These are phyloP conservation scores for Caenorhabditis latens DNA, from an alignment of 1,140 invertebrate species.

Conservation along the genomic window DNA sequence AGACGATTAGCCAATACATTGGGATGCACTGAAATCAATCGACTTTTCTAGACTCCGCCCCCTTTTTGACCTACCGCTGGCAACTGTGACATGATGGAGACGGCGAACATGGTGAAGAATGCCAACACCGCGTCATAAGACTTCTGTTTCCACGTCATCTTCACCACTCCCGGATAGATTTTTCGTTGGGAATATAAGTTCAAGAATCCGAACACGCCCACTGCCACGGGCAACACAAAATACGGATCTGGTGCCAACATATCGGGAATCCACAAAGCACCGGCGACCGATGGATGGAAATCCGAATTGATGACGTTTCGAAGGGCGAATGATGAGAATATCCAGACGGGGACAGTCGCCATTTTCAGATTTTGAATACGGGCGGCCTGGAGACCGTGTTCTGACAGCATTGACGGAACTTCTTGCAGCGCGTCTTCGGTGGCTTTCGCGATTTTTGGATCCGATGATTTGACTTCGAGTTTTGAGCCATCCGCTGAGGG, in stretches of 20 bases:
- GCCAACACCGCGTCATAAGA: conserved; percentile 68
- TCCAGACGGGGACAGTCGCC: conserved; percentile 71
- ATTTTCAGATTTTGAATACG: conserved; percentile 73
- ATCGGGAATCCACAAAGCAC: conserved; percentile 69
- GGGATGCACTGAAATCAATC: conserved; percentile 71
- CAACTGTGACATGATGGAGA: conserved; percentile 70
- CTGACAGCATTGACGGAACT: conserved; percentile 62
- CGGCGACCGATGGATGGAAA: conserved; percentile 69
- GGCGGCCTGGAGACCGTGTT: conserved; percentile 65
- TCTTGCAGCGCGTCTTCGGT: conserved; percentile 65
- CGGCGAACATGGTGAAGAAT: conserved; percentile 69
- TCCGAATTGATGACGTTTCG: conserved; percentile 70
- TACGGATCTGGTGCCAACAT: conserved; percentile 71
- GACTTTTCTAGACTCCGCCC: not conserved
- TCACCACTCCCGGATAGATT: conserved; percentile 67
- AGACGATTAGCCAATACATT: conserved; percentile 73
- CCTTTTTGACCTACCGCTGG: conserved; percentile 65
- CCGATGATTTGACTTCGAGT: conserved; percentile 61
- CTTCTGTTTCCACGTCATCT: conserved; percentile 63
- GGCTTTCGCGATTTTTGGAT: conserved; percentile 62
- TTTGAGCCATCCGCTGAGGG: conserved; percentile 64
- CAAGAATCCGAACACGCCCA: conserved; percentile 72
- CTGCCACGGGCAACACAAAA: conserved; percentile 69
- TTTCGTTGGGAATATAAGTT: conserved; percentile 72
- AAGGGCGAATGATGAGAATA: conserved; percentile 73